phyloP scores from a whole-genome alignment of 2,888 invertebrate species.

The Petrolisthes cinctipes region DNA sequence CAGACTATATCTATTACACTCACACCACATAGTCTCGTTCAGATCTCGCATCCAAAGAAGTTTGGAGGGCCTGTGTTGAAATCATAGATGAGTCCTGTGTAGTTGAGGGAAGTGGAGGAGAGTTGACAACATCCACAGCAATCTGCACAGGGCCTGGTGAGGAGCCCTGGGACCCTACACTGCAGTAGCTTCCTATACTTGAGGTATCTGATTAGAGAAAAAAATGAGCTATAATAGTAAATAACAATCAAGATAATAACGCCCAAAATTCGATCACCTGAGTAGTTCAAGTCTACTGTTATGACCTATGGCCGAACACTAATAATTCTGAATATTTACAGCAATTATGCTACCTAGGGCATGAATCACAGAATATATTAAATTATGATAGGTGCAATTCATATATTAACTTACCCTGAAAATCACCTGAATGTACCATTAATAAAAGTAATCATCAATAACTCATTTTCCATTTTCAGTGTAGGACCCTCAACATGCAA shows the following conservation, averaged over 20 bases:
- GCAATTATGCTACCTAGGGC: too few species aligned
- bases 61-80: slow-evolving; percentile 16
- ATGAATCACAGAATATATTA: too few species aligned
- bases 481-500: too few species aligned
- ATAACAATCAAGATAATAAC: neutral
- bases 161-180: slow-evolving; percentile 28
- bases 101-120: slow-evolving; percentile 11
- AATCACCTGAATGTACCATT: too few species aligned
- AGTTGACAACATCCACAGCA: slow-evolving; percentile 60
- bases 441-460: too few species aligned
- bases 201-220: slow-evolving; percentile 37
- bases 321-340: too few species aligned
- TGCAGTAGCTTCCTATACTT: slow-evolving; percentile 36
- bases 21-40: slow-evolving; percentile 56
- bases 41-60: slow-evolving; percentile 34
- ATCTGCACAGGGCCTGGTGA: slow-evolving; percentile 58
- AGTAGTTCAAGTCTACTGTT: too few species aligned
- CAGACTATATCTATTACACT: neutral
- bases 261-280: too few species aligned
- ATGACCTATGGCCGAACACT: too few species aligned
- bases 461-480: too few species aligned
- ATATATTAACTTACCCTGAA: too few species aligned
- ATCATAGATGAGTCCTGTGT: neutral
- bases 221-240: neutral
- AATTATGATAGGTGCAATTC: too few species aligned